phyloP scores from a whole-genome alignment of 2,888 invertebrate species.

The Toxonevra muliebris region DNA sequence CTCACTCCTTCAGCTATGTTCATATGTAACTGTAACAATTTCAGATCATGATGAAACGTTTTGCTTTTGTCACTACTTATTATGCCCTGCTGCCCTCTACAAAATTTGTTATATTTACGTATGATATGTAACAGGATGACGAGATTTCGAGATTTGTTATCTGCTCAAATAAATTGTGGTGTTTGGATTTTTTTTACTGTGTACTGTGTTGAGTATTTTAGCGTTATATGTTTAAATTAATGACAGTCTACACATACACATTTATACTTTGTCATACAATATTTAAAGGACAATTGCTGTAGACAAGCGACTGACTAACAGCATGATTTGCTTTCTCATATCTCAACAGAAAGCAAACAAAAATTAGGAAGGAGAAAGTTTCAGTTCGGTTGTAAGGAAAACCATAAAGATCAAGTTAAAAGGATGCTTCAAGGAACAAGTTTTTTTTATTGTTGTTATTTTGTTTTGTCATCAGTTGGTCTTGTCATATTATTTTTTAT shows the following conservation, averaged over 20 bases:
- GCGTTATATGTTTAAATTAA: no score
- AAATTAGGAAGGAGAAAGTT: no score
- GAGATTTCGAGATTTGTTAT: conserved; percentile 32
- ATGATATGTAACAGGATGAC: conserved; percentile 18
- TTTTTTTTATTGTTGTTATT: no score
- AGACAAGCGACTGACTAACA: not conserved
- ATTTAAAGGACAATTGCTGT: conserved; percentile 2
- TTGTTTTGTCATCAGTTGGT: no score
- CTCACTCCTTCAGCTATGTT: not conserved
- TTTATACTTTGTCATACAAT: not conserved
- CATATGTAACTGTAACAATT: not conserved
- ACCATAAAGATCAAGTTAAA: no score
- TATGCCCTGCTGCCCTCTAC: not conserved
- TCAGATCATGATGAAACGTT: not conserved
- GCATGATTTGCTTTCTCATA: no score
- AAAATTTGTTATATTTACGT: conserved; percentile 9
- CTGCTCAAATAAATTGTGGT: conserved; percentile 23
- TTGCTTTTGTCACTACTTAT: not conserved
- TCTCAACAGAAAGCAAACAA: no score
- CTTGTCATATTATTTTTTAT: no score
- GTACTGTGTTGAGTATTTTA: no score
- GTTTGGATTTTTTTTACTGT: no score
- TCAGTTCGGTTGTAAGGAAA: no score
- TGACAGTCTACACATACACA: not conserved
- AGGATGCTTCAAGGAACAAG: no score